Conservation (phyloP, 2,797 vertebrate species). For the Allobates femoralis region DNA sequence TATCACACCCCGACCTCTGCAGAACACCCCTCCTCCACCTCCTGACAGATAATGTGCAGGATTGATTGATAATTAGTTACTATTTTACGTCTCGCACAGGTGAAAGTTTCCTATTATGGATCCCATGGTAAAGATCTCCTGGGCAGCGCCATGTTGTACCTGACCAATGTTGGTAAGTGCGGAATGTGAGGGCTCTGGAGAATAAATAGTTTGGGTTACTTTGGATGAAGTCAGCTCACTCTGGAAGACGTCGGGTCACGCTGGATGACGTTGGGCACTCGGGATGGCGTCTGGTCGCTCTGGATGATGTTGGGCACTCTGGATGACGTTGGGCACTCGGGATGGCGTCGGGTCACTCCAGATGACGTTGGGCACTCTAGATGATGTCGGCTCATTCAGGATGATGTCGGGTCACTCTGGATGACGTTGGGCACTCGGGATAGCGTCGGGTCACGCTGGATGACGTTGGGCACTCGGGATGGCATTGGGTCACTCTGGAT, state of each 20-base stretch:
- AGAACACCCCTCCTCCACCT: no score
- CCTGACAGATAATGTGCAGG: conserved; percentile 10
- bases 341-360: neutral
- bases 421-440: neutral
- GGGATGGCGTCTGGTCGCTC: no score
- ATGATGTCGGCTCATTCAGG: neutral
- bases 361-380: neutral
- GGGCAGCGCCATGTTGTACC: conserved; percentile 67
- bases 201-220: neutral
- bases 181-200: neutral
- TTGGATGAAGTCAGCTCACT: neutral
- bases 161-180: conserved; percentile 70
- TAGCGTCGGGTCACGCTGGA: neutral
- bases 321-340: neutral
- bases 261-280: neutral
- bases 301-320: neutral
- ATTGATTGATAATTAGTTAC: neutral
- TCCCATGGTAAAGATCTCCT: neutral
- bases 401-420: neutral
- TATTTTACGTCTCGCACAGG: conserved; percentile 57
- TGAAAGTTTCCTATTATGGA: conserved; percentile 67
- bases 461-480: neutral
- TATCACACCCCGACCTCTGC: no score
- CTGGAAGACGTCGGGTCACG: neutral
- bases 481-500: neutral